Evolutionary conservation across 2,113 vertebrate genomes (phyloP).

Genomic region (Protobothrops mucrosquamatus): DNA sequence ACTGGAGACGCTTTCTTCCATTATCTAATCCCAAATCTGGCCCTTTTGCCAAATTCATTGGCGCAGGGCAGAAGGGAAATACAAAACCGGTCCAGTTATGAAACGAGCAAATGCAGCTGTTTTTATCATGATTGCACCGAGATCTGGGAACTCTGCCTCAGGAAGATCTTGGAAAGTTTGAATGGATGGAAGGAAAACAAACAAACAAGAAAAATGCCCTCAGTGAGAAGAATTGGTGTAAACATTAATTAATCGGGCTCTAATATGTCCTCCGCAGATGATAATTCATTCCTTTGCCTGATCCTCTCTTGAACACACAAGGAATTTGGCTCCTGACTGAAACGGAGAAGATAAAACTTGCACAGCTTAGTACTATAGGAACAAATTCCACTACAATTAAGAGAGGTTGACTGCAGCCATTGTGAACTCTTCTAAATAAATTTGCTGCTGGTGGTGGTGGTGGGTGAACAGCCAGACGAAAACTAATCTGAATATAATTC

Average conservation of each 20-base stretch:
- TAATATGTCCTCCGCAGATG: background rate
- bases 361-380: slow-evolving; percentile 53
- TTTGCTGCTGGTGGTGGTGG: background rate
- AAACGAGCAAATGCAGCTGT: background rate
- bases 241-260: slow-evolving; percentile 25
- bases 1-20: background rate
- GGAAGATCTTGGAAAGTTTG: background rate
- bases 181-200: background rate
- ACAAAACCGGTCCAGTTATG: background rate
- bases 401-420: slow-evolving; percentile 7
- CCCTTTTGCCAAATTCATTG: background rate
- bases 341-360: slow-evolving; percentile 70
- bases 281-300: slow-evolving; percentile 2
- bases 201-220: background rate
- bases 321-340: slow-evolving; percentile 67
- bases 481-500: background rate
- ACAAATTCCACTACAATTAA: slow-evolving; percentile 22
- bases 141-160: slow-evolving; percentile 4
- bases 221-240: background rate
- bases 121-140: background rate
- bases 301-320: slow-evolving; percentile 49
- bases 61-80: background rate
- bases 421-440: background rate
- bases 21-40: background rate
- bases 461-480: background rate